Evolutionary conservation across 2,888 invertebrate genomes (phyloP), one percentile per base, ranked within the genome.

Genomic region (Drosophila antonietae): DNA sequence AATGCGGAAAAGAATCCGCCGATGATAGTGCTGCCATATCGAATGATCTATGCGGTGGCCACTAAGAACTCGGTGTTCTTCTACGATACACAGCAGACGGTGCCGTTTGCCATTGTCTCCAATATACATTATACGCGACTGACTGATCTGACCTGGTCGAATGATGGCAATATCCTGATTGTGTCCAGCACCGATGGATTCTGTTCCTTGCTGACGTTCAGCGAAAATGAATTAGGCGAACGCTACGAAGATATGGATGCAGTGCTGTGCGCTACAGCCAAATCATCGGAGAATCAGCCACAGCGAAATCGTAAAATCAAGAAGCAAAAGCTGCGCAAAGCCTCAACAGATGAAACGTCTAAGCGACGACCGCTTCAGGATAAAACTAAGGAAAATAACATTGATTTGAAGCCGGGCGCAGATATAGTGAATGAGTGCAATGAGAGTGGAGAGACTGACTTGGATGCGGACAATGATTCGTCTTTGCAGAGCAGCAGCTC

Each of bases 141-240:
- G 49, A 97, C 97, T 9, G 98, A 98, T 92, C 89, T 98, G n/a
- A 93, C 97, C 0, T 98, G 98, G 98, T 97, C 97, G 0, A 93
- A 94, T 14, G 96, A 98, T 93, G 98, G 97, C 1, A 93, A 93
- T 68, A 93, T 96, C 61, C 92, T 98, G 66, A 94, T 96, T 8
- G 95, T 96, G 0, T 96, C 97, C 4, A 98, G 98, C 15, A 96
- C 97, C 0, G 98, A 98, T 93, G 98, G 98, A 2, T 98, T 96
- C 92, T 97, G 97, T 92, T 96, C 97, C 0, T 93, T 98, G 59
- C 94, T 97, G 28, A 95, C 95, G n/a, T 97, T 98, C 92, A 94
- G 94, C 39, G 93, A 94, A 9, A 94, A 94, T 15, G 97, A 97
- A 93, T 92, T 97, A 15, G 97, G 97, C 77, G 92, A 93, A 63